Conservation (phyloP, 23 tunicate genomes). For the Styela plicata region DNA sequence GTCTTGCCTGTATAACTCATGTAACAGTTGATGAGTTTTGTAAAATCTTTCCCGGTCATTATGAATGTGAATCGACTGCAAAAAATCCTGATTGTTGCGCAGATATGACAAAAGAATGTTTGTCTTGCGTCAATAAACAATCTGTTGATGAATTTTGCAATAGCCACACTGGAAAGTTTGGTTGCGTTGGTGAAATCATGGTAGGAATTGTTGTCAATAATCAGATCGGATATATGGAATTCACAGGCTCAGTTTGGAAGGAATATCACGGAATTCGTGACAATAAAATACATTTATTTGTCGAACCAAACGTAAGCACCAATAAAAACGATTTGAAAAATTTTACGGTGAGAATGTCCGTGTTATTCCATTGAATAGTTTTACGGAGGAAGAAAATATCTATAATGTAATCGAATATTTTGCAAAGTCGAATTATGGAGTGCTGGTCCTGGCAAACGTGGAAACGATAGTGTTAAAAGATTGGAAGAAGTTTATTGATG, state of each 20-base stretch:
- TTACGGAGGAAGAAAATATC: not conserved
- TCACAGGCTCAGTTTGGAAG: not conserved
- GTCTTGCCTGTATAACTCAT: not conserved
- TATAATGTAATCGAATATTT: not conserved
- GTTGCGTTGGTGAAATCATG: not conserved
- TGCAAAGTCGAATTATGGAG: not conserved
- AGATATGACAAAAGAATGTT: not conserved
- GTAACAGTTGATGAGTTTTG: not conserved
- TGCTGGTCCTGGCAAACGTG: not conserved
- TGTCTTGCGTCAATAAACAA: not conserved
- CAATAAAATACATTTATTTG: not conserved
- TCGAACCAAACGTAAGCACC: not conserved
- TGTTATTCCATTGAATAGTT: not conserved
- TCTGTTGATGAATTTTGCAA: not conserved
- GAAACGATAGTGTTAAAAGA: not conserved
- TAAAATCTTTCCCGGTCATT: not conserved
- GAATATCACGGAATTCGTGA: not conserved
- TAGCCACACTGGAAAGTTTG: not conserved
- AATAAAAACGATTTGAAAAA: not conserved
- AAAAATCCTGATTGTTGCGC: not conserved
- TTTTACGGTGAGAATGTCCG: not conserved
- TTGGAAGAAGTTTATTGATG: constrained; percentile 1
- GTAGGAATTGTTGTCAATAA: not conserved
- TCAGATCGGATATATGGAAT: not conserved
- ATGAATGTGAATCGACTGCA: not conserved